phyloP scores from a whole-genome alignment of 2,888 invertebrate species.

The Drosophila kokeensis region DNA sequence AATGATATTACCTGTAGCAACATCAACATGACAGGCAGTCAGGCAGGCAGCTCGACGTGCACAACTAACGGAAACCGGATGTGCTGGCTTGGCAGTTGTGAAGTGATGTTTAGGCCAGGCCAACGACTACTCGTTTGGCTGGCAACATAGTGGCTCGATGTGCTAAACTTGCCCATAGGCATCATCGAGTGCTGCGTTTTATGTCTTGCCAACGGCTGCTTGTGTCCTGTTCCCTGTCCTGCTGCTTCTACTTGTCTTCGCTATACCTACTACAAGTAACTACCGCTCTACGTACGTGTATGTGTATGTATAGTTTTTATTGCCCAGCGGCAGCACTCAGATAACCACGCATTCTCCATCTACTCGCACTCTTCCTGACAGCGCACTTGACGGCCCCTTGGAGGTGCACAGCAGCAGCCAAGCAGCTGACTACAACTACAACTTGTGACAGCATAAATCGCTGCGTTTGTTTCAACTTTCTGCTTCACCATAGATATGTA shows the following conservation, averaged over 20 bases:
- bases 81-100: slow-evolving; percentile 80
- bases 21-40: slow-evolving; percentile 68
- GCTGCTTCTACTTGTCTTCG: slow-evolving; percentile 15
- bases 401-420: slow-evolving; percentile 16
- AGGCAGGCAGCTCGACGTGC: slow-evolving; percentile 41
- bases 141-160: slow-evolving; percentile 38
- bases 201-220: slow-evolving; percentile 70
- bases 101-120: slow-evolving; percentile 73
- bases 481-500: neutral
- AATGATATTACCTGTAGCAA: slow-evolving; percentile 81
- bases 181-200: slow-evolving; percentile 78
- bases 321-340: slow-evolving; percentile 62
- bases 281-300: slow-evolving; percentile 9
- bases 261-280: slow-evolving; percentile 23
- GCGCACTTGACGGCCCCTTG: slow-evolving; percentile 25
- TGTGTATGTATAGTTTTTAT: slow-evolving; percentile 52
- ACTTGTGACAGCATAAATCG: slow-evolving; percentile 77
- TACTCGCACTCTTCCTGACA: slow-evolving; percentile 4
- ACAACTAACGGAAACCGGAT: slow-evolving; percentile 78
- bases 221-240: slow-evolving; percentile 18
- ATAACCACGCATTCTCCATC: slow-evolving; percentile 41
- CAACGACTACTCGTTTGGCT: slow-evolving; percentile 25
- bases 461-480: slow-evolving; percentile 46
- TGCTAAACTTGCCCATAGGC: slow-evolving; percentile 74
- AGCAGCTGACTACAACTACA: slow-evolving; percentile 23